Evolutionary conservation across 2,797 vertebrate species (phyloP), one percentile per base, ranked within the genome.

Genomic region (Adelosebastes latens): DNA sequence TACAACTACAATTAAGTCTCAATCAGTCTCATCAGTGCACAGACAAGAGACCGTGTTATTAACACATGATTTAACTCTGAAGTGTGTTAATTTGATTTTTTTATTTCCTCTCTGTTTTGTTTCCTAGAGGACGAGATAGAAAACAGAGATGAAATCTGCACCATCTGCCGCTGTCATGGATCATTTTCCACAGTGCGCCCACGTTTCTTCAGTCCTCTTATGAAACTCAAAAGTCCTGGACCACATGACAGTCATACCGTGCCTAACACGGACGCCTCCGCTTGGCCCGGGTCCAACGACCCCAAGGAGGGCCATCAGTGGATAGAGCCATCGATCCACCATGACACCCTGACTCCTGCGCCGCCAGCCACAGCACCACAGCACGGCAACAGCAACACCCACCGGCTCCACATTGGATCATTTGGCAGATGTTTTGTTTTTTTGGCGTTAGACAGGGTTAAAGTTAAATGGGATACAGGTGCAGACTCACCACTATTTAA

Each of bases 301-400:
- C 67, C 59, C 75, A 82, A 80, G 69, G 66, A 87, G 77, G 65
- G 69, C 82, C 82, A 85, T 87, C 86, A 86, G 85, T 56, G 75
- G 80, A 88, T 69, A 84, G 66, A 85, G 69, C 36, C 78, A 91
- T 92, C 18, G 90, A 93, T 90, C 82, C 83, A 27, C 31, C 68
- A 59, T 62, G 72, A 46, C 60, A 55, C 82, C 91, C 80, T 20
- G 13, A 86, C 88, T 87, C 82, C 66, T 72, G 55, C 20, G 8
- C 8, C 8, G 29, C 36, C 56, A 72, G 52, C 74, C 20, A 62
- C 53, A 72, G 58, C 64, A 71, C 24, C 46, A 42, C 29, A 60
- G 49, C 22, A 42, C 65, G 34, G 42, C 63, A 73, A 59, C 24
- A 83, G 63, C 72, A 75, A 66, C 63, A 77, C 34, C 42, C 36